Conservation (phyloP, 2,113 vertebrate genomes). For the Thalassoma bifasciatum region DNA sequence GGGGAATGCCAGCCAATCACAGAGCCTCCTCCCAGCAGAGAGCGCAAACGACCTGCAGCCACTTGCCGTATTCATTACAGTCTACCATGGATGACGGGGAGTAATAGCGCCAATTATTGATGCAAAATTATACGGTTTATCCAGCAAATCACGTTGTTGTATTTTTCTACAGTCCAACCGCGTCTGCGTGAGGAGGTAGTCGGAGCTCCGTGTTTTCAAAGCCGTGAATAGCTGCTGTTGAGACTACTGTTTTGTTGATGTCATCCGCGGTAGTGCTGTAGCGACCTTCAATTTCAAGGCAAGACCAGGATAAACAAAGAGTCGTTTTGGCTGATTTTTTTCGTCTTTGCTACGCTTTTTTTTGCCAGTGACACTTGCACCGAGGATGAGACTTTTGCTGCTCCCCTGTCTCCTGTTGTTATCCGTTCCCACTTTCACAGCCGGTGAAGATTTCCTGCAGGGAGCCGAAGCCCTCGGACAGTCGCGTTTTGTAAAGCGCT, state of each 20-base stretch:
- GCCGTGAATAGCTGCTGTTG: slow-evolving; percentile 69
- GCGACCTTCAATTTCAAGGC: slow-evolving; percentile 67
- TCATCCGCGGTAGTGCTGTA: slow-evolving; percentile 71
- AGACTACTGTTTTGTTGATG: slow-evolving; percentile 76
- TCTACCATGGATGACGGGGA: slow-evolving; percentile 49
- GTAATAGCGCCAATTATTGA: slow-evolving; percentile 20
- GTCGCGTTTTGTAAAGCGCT: slow-evolving; percentile 53
- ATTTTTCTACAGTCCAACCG: neutral
- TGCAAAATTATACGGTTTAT: neutral
- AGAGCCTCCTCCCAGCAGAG: slow-evolving; percentile 13
- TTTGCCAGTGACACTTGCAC: neutral
- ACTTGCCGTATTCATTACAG: slow-evolving; percentile 44
- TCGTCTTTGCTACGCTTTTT: neutral
- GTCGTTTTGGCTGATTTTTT: neutral
- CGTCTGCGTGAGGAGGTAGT: neutral
- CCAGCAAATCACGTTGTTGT: neutral
- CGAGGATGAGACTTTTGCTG: slow-evolving; percentile 70
- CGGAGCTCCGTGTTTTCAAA: slow-evolving; percentile 40
- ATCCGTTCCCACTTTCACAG: slow-evolving; percentile 53
- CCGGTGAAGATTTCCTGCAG: slow-evolving; percentile 66
- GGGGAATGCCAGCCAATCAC: slow-evolving; percentile 65
- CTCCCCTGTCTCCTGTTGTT: slow-evolving; percentile 62
- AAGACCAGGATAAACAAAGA: slow-evolving; percentile 61
- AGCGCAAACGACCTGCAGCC: slow-evolving; percentile 42
- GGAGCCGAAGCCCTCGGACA: slow-evolving; percentile 18